Evolutionary conservation across 1,140 invertebrate species (phyloP).

Genomic region (Drosophila micromelanica): DNA sequence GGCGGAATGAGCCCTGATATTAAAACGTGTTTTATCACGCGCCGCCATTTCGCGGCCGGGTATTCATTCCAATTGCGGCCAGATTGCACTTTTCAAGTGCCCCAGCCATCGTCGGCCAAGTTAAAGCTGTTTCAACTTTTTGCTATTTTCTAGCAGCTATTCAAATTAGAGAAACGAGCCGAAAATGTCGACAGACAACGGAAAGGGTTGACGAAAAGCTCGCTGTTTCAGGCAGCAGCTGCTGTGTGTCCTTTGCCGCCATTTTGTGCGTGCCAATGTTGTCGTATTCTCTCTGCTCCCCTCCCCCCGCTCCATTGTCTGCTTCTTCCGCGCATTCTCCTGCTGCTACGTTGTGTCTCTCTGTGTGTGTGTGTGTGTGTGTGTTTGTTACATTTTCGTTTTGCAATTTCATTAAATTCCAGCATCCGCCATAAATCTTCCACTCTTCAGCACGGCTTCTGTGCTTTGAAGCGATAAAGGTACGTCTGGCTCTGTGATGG

Average conservation of each 20-base stretch:
- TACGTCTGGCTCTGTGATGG: conserved; percentile 61
- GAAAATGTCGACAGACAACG: conserved; percentile 35
- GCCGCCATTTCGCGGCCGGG: conserved; percentile 80
- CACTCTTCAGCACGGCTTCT: conserved; percentile 81
- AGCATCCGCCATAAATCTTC: conserved; percentile 84
- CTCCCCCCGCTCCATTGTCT: not conserved
- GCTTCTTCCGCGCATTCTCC: not conserved
- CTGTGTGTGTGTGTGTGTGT: conserved; percentile 3
- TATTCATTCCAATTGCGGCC: conserved; percentile 80
- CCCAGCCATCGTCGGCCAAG: conserved; percentile 27
- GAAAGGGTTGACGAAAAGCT: conserved; percentile 36
- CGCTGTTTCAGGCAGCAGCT: conserved; percentile 62
- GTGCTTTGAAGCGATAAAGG: conserved; percentile 83
- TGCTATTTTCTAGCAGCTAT: conserved; percentile 14
- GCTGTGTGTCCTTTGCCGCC: conserved; percentile 80
- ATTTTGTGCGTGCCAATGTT: conserved; percentile 67
- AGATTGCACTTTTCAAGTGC: conserved; percentile 81
- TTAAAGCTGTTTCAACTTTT: conserved; percentile 27
- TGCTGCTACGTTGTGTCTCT: conserved; percentile 14
- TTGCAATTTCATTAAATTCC: conserved; percentile 84
- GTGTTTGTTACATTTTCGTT: conserved; percentile 81
- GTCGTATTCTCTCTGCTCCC: not conserved
- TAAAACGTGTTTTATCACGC: conserved; percentile 83
- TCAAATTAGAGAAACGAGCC: conserved; percentile 26
- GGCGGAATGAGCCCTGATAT: conserved; percentile 55